Evolutionary conservation across 2,888 invertebrate species (phyloP).

Genomic region (Stegana nigrithorax): DNA sequence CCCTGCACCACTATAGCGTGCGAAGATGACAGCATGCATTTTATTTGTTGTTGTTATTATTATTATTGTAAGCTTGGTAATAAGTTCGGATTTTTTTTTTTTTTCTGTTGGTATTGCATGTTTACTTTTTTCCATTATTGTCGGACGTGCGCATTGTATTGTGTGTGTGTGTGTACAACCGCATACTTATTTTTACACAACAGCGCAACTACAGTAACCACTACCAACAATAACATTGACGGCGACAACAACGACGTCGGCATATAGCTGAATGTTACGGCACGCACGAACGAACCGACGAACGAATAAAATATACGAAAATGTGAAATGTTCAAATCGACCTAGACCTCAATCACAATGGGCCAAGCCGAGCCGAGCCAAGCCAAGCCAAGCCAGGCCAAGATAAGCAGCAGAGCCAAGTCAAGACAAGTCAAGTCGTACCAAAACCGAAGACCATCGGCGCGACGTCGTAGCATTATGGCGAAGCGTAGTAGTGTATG

Average conservation of each 20-base stretch:
- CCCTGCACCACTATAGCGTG: too few species aligned
- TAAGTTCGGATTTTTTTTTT: too few species aligned
- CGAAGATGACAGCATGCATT: too few species aligned
- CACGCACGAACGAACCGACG: constrained; percentile 43
- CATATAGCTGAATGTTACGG: constrained; percentile 56
- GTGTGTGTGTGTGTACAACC: too few species aligned
- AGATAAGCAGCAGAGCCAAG: neutral
- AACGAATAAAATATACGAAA: constrained; percentile 58
- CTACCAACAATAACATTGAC: constrained; percentile 14
- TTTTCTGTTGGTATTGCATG: too few species aligned
- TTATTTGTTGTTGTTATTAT: too few species aligned
- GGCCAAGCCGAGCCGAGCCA: neutral
- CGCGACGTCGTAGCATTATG: neutral
- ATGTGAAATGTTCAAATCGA: constrained; percentile 60
- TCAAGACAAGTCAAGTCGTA: neutral
- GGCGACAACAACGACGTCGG: constrained; percentile 31
- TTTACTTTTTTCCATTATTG: neutral
- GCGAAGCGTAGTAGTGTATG: too few species aligned
- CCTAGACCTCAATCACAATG: constrained; percentile 66
- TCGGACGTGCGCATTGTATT: neutral
- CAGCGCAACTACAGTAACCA: neutral
- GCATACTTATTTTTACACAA: constrained; percentile 12
- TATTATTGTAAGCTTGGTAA: too few species aligned
- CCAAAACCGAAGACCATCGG: too few species aligned
- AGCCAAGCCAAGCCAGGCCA: neutral